Evolutionary conservation across 2,113 vertebrate species (phyloP), one percentile per base, ranked within the genome.

Genomic region (Sisor rabdophorus): DNA sequence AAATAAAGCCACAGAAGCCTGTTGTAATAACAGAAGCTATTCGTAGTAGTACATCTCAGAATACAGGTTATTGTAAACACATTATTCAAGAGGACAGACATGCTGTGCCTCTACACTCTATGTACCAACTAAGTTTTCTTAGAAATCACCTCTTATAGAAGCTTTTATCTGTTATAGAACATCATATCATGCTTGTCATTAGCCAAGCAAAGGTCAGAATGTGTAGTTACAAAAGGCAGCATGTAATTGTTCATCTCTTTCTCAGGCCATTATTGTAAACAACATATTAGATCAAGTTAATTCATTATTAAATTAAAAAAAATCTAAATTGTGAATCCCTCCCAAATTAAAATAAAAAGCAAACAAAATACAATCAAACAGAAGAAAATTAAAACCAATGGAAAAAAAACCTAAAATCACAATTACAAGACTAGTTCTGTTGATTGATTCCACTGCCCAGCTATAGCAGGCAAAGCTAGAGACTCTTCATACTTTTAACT

Each of bases 151-250:
- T 11, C 48, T 53, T 17, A 32, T 73, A 56, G 4, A 55, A 26
- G 24, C 17, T 26, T 54, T 44, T 30, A 67, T 53, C 17, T 13
- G n/a, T 79, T 74, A 73, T 72, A 60, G 77, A 82, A 79, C 69
- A 73, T 58, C 47, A 47, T 44, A 68, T n/a, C n/a, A 22, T 15
- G 63, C 52, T 30, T 48, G 73, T 77, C 59, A 61, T 55, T 19
- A 22, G 36, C 59, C 32, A 67, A 59, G 26, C 54, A 65, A 72
- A 79, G 69, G 70, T 73, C 63, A 82, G 54, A n/a, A 20, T 30
- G 36, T 60, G 48, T 36, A 24, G 54, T 60, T 59, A 76, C 63
- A 63, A 76, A 76, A 76, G 58, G 44, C 30, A 44, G 55, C 36
- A 36, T 75, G 64, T 22, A 58, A 67, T n/a, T 8, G 48, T 20